Evolutionary conservation across 1,140 invertebrate genomes (phyloP).

Genomic region (Rhyzopertha dominica): DNA sequence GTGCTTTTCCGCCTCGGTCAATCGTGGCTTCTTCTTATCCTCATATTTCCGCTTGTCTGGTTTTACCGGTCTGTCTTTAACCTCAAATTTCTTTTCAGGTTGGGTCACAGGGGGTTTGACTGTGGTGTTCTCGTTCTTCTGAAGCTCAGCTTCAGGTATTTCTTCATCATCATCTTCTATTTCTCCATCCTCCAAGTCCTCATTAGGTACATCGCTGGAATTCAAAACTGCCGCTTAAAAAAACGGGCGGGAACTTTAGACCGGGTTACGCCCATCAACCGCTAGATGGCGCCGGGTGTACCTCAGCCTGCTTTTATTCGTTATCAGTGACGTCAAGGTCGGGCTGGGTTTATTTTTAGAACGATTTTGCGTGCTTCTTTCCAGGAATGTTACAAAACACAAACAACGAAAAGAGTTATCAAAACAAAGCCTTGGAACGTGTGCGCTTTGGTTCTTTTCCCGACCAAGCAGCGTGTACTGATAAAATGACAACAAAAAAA

Average conservation of each 20-base stretch:
- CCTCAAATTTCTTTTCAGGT: conserved; percentile 3
- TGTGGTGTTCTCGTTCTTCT: conserved; percentile 9
- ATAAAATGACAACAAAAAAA: neutral
- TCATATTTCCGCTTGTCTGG: conserved; percentile 33
- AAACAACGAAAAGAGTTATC: neutral
- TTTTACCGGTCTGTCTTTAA: conserved; percentile 35
- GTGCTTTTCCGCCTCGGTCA: conserved; percentile 44
- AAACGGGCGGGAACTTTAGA: neutral
- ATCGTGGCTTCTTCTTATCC: conserved; percentile 24
- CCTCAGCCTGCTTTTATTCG: conserved; percentile 20
- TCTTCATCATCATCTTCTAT: conserved; percentile 58
- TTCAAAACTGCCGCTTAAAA: neutral
- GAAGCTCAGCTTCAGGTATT: conserved; percentile 10
- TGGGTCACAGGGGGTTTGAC: conserved; percentile 8
- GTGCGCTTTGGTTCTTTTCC: neutral
- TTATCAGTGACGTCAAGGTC: conserved; percentile 4
- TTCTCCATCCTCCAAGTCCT: conserved; percentile 58
- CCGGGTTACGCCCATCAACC: too few relatives aligned
- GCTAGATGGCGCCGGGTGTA: conserved; percentile 13
- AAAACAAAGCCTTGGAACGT: neutral
- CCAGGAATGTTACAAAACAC: neutral
- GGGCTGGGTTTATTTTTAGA: conserved; percentile 1
- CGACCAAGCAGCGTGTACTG: neutral
- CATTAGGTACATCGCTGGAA: conserved; percentile 37
- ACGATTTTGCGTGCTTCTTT: conserved; percentile 3